Evolutionary conservation across 2,888 invertebrate species (phyloP).

Genomic region (Caenorhabditis sulstoni): DNA sequence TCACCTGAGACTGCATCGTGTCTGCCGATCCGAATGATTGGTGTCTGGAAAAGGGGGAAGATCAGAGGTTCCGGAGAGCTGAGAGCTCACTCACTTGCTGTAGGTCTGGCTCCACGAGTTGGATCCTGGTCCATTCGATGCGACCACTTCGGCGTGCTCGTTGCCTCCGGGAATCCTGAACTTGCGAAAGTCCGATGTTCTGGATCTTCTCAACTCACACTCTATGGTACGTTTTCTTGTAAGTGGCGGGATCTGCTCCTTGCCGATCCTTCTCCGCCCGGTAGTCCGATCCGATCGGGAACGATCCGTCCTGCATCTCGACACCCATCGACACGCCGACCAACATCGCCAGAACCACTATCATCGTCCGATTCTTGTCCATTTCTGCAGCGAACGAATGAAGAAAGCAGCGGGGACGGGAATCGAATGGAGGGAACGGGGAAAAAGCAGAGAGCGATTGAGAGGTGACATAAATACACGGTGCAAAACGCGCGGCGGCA

Average conservation of each 20-base stretch:
- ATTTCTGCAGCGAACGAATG: slow-evolving; percentile 20
- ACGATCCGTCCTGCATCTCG: slow-evolving; percentile 40
- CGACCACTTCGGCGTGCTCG: slow-evolving; percentile 48
- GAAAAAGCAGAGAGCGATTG: not conserved
- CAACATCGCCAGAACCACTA: slow-evolving; percentile 27
- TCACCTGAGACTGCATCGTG: slow-evolving; percentile 41
- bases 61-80: not conserved
- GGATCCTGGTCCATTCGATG: slow-evolving; percentile 40
- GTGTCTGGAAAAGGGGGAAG: slow-evolving; percentile 32
- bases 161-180: slow-evolving; percentile 54
- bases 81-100: slow-evolving; percentile 33
- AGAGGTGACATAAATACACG: slow-evolving; percentile 44
- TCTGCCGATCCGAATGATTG: slow-evolving; percentile 50
- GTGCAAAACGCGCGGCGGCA: slow-evolving; percentile 39
- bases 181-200: not conserved
- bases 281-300: slow-evolving; percentile 41
- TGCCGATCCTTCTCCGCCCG: slow-evolving; percentile 27
- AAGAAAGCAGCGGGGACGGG: not conserved
- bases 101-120: slow-evolving; percentile 53
- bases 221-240: slow-evolving; percentile 50
- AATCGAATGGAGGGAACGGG: slow-evolving; percentile 2
- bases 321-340: slow-evolving; percentile 16
- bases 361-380: slow-evolving; percentile 30
- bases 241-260: slow-evolving; percentile 43
- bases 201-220: slow-evolving; percentile 26